These are phyloP conservation scores for Phenganax stokvisi DNA, from an alignment of 92 coral and sea anemone genomes.

Conservation along the genomic window DNA sequence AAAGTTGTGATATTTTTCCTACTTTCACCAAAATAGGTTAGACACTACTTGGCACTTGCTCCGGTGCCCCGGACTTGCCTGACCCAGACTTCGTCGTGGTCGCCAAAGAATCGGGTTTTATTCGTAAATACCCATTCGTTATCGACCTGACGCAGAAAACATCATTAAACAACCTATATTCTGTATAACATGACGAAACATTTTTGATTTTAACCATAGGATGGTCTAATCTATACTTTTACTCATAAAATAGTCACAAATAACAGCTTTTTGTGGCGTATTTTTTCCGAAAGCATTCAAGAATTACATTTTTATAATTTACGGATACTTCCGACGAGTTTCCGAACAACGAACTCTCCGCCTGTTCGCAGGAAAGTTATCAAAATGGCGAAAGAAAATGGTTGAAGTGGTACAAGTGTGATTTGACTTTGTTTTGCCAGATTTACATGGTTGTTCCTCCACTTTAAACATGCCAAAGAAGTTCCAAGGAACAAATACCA, in stretches of 20 bases:
- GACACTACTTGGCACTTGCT: no score
- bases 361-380: not conserved
- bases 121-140: not conserved
- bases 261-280: not conserved
- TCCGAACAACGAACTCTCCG: not conserved
- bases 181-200: no score
- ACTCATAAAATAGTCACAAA: not conserved
- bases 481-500: conserved; percentile 86
- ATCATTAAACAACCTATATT: not conserved
- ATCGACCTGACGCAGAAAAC: not conserved
- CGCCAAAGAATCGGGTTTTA: not conserved
- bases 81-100: not conserved
- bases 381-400: not conserved
- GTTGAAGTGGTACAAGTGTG: not conserved
- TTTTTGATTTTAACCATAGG: no score
- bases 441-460: not conserved
- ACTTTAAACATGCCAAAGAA: conserved; percentile 78
- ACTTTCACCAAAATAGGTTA: no score
- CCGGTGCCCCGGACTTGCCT: no score
- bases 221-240: not conserved
- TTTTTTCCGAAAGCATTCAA: not conserved
- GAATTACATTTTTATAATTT: not conserved
- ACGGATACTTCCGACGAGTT: not conserved
- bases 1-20: no score
- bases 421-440: not conserved